These are phyloP conservation scores for Nymphalis c-album DNA, from an alignment of 2,888 invertebrate genomes.

Conservation along the genomic window DNA sequence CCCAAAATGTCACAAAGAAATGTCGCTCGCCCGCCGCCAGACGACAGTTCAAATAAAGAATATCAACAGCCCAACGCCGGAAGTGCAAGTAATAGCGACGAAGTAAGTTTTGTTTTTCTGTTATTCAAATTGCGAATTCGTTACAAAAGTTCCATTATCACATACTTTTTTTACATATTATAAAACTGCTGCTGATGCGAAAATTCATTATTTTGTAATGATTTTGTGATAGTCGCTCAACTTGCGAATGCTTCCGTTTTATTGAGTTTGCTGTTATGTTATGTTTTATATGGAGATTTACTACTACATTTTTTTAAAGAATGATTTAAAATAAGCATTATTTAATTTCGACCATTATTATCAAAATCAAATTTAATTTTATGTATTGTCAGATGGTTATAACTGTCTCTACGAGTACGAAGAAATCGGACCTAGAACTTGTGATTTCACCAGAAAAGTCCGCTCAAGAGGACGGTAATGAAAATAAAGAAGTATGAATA, in stretches of 20 bases:
- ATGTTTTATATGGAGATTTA: too few species aligned
- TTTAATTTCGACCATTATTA: too few species aligned
- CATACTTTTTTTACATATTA: background rate
- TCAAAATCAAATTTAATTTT: background rate
- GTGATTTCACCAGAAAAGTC: slow-evolving; percentile 20
- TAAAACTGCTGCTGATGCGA: slow-evolving; percentile 1
- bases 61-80: slow-evolving; percentile 49
- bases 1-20: slow-evolving; percentile 45
- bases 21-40: slow-evolving; percentile 42
- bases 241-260: background rate
- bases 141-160: too few species aligned
- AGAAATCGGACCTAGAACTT: slow-evolving; percentile 38
- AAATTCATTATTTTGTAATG: background rate
- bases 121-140: too few species aligned
- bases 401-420: slow-evolving; percentile 41
- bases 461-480: slow-evolving; percentile 23
- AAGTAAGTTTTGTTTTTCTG: slow-evolving; percentile 40
- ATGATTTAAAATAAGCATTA: too few species aligned
- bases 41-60: slow-evolving; percentile 53
- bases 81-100: slow-evolving; percentile 34
- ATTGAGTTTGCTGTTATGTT: too few species aligned
- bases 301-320: too few species aligned
- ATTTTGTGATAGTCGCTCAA: background rate
- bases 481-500: slow-evolving; percentile 6
- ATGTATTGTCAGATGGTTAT: slow-evolving; percentile 40